Percentiles rank a stretch among this genome's conserved stretches.
phyloP scores from a whole-genome alignment of 2,888 invertebrate species.

The Eurois occulta region DNA sequence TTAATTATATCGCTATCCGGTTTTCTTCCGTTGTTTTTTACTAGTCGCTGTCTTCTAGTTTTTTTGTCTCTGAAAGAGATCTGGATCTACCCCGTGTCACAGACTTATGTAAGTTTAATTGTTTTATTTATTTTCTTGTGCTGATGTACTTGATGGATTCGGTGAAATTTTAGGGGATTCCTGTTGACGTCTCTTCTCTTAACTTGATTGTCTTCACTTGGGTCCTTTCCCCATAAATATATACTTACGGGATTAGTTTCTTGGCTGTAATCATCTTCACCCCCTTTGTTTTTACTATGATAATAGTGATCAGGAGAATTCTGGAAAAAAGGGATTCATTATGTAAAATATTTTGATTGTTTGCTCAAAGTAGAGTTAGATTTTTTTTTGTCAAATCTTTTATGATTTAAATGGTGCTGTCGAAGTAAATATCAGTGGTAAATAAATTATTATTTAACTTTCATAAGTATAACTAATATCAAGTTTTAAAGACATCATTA shows the following conservation, averaged over 20 bases:
- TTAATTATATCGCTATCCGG: not conserved
- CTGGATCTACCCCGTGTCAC: not conserved
- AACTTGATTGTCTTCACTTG: not conserved
- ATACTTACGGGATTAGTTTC: conserved; percentile 77
- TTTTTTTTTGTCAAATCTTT: not conserved
- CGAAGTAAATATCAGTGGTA: not conserved
- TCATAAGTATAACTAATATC: not conserved
- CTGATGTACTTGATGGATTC: not conserved
- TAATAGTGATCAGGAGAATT: conserved; percentile 66
- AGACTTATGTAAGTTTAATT: not conserved
- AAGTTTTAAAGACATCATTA: not conserved
- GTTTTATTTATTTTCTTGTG: not conserved
- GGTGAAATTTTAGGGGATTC: not conserved
- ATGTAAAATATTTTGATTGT: not conserved
- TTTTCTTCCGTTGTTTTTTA: not conserved
- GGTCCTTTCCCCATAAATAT: not conserved
- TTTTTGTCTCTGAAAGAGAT: not conserved
- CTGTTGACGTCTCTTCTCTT: not conserved
- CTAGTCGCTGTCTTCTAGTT: not conserved
- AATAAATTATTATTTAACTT: not conserved
- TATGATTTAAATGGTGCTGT: not conserved
- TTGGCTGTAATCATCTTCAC: conserved; percentile 70
- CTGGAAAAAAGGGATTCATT: conserved; percentile 62
- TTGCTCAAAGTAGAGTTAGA: not conserved
- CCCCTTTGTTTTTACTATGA: conserved; percentile 71